Base-by-base conservation (phyloP, 1,140 invertebrate species). In the Nymphalis io region DNA sequence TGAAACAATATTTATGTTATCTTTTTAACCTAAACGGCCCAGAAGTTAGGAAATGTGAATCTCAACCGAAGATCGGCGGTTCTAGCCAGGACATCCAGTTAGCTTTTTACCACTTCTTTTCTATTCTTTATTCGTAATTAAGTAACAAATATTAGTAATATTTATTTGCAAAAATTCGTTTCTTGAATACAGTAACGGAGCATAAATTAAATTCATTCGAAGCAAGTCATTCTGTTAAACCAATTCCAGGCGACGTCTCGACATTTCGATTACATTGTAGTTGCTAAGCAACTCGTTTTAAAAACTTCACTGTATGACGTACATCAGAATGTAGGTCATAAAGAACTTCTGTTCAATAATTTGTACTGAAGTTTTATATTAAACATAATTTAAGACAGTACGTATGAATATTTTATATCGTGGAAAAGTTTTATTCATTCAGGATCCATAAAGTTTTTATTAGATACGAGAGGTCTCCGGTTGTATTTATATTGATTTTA, bases 321-420 rank as follows among this genome's bases (percentile, higher is more conserved):
- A 40, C 38, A 40, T 74, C 65, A 73, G 62, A 60, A 70, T 65
- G 60, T 27, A 23, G 8, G 51, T 55, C 13, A 55, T 33, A 23
- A 55, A 55, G 10, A 55, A 51, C 48, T 33, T 55, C 51, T 27
- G 15, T 55, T 18, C 15, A 2, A 55, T 15, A 21, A 5, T 27
- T 15, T 55, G 23, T 27, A 55, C 3, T 55, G 20, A 20, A 51
- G 12, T 55, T 55, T 21, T n/a, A 55, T 15, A 55, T 6, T 11
- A 27, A 55, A 27, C 51, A 55, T 20, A 23, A 11, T 23, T 55
- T 51, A 20, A 12, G 16, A 51, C 18, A 51, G 44, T 48, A 48
- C n/a, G 46, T 51, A 51, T 51, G 46, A 51, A 51, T 55, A 27
- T 55, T 55, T 23, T 55, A 23, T 55, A 27, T 55, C 20, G 13